Base-by-base conservation (phyloP, 2,113 vertebrate genomes). In the Nothobranchius furzeri region DNA sequence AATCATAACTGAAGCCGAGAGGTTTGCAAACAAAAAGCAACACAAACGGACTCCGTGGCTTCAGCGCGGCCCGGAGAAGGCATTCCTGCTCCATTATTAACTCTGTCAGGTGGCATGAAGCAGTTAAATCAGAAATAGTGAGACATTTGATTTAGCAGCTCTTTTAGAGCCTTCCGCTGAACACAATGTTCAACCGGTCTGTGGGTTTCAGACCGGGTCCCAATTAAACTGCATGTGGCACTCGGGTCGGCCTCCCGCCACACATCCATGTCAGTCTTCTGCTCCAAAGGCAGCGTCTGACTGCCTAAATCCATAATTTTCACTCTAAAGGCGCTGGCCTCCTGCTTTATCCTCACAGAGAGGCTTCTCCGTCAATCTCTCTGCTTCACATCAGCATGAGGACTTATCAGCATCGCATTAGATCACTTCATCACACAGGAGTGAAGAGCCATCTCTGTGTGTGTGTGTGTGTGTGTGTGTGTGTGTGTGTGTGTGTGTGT, bases 361-460 rank as follows among this genome's bases (percentile, higher is more conserved):
- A 40, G 37, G 37, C 7, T 40, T 40, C 37, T 40, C 37, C 6
- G 37, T 40, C 37, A 40, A 9, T 7, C 36, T 37, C 36, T 37
- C 36, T 37, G 37, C 37, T 40, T 40, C 37, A 40, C 37, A 40
- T 40, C 37, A 40, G 37, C 37, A 40, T 40, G 37, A 40, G 2
- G 37, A 40, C 7, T 40, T 40, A 40, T 40, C 37, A 57, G 17
- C 74, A 55, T 48, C 59, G 20, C 74, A 75, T 83, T 80, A 76
- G 75, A 67, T 78, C 75, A 55, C 59, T 75, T 79, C 79, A 68
- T 80, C 76, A 79, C 70, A 63, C 37, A 8, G 55, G 12, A 67
- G 73, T 0, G 49, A 40, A 40, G 7, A 65, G 63, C 53, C 50
- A 13, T 45, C 43, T 12, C 6, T 12, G 70, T 12, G 70, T 68